Evolutionary conservation across 2,888 invertebrate genomes (phyloP), one percentile per base, ranked within the genome.

Genomic region (Carterocephalus palaemon): DNA sequence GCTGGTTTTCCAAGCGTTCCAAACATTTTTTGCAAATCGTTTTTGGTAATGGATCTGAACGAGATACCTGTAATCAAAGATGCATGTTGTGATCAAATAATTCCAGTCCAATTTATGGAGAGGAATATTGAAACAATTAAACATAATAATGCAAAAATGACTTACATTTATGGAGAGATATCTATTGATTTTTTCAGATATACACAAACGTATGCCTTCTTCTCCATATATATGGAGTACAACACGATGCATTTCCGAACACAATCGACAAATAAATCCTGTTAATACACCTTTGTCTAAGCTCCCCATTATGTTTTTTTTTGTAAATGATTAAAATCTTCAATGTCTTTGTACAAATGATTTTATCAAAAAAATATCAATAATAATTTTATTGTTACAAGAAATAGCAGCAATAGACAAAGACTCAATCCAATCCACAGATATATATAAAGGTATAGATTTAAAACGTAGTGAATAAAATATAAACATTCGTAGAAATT

Each of bases 201-300:
- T 88, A 64, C 90, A 89, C 69, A 94, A 85, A 63, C 92, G 90
- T 68, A 90, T 89, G 37, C 94, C 95, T 82, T 92, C 92, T 60
- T 92, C 92, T 24, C 94, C 93, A 70, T 94, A 95, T 57, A 95
- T 92, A 72, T 95, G 95, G 59, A 95, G 91, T 42, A 95, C 95
- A 63, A 91, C 91, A 69, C 92, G 90, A 78, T 94, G 94, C 91
- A 94, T 93, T 88, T 94, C 93, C 19, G 94, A 94, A 75, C 95
- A 95, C 49, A 95, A 88, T 67, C 95, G 90, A 80, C 95, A 95
- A 67, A 95, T 91, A 84, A 93, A 95, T 56, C 95, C 95, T 38
- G 93, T 92, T 64, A 94, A 90, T 57, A 93, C 90, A 39, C 93
- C 95, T 81, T 91, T 91, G 60, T 92, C 93, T 62, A 93, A 90